These are phyloP conservation scores for pig (Sus scrofa) DNA, from an alignment of 2,113 vertebrate genomes.

Conservation along the genomic window DNA sequence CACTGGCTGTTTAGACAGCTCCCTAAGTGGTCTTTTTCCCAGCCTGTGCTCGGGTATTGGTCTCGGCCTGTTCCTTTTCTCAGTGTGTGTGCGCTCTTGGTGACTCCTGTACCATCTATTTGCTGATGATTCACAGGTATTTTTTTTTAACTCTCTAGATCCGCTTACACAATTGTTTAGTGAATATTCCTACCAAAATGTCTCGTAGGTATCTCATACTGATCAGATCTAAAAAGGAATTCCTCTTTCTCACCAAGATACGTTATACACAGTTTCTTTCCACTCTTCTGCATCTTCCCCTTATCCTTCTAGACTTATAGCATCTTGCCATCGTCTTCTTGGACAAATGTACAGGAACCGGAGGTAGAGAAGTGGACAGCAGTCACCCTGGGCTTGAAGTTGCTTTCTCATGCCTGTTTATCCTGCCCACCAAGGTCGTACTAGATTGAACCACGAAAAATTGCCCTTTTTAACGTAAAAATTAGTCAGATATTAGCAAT, in stretches of 20 bases:
- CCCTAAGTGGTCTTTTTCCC: not conserved
- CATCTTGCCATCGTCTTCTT: not conserved
- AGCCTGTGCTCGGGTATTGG: not conserved
- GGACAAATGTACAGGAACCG: not conserved
- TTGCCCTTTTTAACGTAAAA: not conserved
- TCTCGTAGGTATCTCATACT: not conserved
- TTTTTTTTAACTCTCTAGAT: not conserved
- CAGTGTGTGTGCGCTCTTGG: not conserved
- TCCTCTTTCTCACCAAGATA: not conserved
- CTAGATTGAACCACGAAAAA: not conserved
- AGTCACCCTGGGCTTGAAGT: constrained; percentile 5
- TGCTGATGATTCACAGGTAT: not conserved
- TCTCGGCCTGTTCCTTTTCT: not conserved
- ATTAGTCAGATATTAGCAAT: not conserved
- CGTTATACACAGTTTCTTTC: not conserved
- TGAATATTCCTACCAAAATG: not conserved
- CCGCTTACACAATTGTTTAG: not conserved
- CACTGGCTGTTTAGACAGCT: not conserved
- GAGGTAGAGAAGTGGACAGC: not conserved
- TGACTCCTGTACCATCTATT: not conserved
- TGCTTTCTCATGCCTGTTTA: not conserved
- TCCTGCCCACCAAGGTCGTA: not conserved
- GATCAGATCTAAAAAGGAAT: not conserved
- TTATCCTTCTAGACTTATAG: not conserved
- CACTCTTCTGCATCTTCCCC: not conserved